Evolutionary conservation across 2,888 invertebrate genomes (phyloP).

Genomic region (Lasioglossum calceatum): DNA sequence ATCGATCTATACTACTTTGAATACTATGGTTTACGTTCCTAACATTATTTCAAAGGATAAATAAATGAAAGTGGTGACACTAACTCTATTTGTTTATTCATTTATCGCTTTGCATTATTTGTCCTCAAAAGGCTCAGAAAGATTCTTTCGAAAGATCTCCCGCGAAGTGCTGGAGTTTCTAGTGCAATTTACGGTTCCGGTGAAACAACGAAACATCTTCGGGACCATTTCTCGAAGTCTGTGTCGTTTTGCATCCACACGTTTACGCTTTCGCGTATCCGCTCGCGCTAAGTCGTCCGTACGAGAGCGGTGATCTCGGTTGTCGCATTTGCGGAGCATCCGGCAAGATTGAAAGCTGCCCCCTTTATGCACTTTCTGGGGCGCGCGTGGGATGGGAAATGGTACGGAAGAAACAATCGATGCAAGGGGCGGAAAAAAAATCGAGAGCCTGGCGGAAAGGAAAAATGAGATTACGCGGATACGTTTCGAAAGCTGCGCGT

Average conservation of each 20-base stretch:
- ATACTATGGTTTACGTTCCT: too few species aligned
- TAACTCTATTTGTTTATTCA: background rate
- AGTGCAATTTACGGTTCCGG: background rate
- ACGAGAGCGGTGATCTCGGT: background rate
- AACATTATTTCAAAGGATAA: too few species aligned
- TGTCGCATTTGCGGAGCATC: constrained; percentile 14
- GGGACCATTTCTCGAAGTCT: background rate
- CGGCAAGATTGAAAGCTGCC: constrained; percentile 30
- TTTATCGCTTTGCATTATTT: background rate
- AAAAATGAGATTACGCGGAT: constrained; percentile 22
- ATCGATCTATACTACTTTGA: background rate
- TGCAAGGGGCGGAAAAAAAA: background rate
- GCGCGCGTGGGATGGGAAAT: background rate
- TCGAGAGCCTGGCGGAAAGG: background rate
- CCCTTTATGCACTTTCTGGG: constrained; percentile 10
- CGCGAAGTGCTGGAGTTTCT: background rate
- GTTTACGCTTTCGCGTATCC: background rate
- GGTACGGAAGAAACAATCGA: constrained; percentile 41
- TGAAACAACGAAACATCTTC: background rate
- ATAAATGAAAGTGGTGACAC: too few species aligned
- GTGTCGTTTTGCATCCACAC: background rate
- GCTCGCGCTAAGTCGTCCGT: constrained; percentile 12
- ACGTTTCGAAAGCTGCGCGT: background rate
- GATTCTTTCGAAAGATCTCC: background rate
- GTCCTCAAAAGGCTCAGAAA: background rate